Evolutionary conservation across 1,140 invertebrate species (phyloP).

Genomic region (Drosophila subobscura): DNA sequence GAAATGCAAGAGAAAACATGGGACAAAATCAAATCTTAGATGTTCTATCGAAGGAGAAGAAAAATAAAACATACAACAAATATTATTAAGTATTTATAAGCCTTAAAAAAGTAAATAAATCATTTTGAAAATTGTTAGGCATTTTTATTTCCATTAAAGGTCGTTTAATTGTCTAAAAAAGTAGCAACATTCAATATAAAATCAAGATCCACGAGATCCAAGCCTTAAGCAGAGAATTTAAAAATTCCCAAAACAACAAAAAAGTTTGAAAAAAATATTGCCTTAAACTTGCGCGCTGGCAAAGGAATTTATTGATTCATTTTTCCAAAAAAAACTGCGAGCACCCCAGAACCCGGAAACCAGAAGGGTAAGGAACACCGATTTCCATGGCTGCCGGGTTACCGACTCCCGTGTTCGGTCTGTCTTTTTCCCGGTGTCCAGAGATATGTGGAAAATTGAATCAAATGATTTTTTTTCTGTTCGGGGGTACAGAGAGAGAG

Average conservation of each 20-base stretch:
- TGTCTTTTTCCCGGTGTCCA: neutral
- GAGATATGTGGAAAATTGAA: constrained; percentile 69
- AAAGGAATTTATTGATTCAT: constrained; percentile 74
- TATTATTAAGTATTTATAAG: too few species aligned
- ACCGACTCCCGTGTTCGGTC: constrained; percentile 1
- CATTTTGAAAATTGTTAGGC: too few species aligned
- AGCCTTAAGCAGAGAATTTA: neutral
- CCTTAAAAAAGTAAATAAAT: too few species aligned
- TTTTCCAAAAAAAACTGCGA: constrained; percentile 27
- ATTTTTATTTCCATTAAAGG: too few species aligned
- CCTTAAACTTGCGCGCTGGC: constrained; percentile 46
- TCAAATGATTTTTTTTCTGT: constrained; percentile 63
- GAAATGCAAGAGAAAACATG: neutral
- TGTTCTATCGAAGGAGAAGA: neutral
- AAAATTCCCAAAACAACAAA: constrained; percentile 9
- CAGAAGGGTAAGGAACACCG: constrained; percentile 45
- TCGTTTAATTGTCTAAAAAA: too few species aligned
- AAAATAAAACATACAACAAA: neutral
- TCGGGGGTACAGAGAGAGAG: neutral
- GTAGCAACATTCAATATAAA: too few species aligned
- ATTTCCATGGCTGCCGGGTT: constrained; percentile 60
- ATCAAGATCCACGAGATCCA: too few species aligned
- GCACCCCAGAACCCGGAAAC: neutral
- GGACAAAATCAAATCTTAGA: neutral
- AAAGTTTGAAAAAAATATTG: constrained; percentile 23